Percentiles rank a stretch among this genome's conserved stretches.
Evolutionary conservation across 1,140 invertebrate genomes (phyloP).

Genomic region (Dryas iulia): DNA sequence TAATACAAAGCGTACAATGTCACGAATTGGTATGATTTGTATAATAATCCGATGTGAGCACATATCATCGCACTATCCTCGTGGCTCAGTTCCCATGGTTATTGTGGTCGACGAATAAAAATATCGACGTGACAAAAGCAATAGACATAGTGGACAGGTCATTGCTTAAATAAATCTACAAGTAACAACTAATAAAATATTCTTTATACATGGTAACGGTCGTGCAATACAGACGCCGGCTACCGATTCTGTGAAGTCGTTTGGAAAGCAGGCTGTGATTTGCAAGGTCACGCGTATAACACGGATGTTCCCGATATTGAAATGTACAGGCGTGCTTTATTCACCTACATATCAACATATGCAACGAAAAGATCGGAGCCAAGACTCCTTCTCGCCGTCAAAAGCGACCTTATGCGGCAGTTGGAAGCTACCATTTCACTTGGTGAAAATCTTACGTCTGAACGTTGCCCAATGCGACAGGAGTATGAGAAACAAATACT

Average conservation of each 20-base stretch:
- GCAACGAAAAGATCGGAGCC: conserved; percentile 72
- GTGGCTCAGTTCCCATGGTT: conserved; percentile 52
- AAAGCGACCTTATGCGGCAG: conserved; percentile 55
- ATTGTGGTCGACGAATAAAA: conserved; percentile 51
- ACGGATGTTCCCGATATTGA: conserved; percentile 80
- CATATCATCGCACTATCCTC: conserved; percentile 33
- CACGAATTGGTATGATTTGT: conserved; percentile 34
- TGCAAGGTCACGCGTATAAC: conserved; percentile 80
- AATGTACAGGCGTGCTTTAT: conserved; percentile 80
- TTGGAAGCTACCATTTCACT: conserved; percentile 57
- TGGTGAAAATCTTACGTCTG: conserved; percentile 49
- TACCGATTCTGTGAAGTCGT: conserved; percentile 75
- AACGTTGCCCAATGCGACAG: conserved; percentile 76
- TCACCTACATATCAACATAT: conserved; percentile 78
- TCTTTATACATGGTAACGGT: conserved; percentile 66
- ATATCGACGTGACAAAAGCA: conserved; percentile 46
- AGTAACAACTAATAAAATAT: conserved; percentile 76
- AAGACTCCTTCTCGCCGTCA: conserved; percentile 33
- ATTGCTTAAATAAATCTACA: conserved; percentile 69
- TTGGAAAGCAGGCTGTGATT: conserved; percentile 80
- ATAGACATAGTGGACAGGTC: conserved; percentile 51
- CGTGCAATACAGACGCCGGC: conserved; percentile 72
- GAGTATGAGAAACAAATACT: conserved; percentile 79
- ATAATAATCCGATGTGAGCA: conserved; percentile 29
- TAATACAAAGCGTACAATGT: conserved; percentile 20